These are phyloP conservation scores for Sinelater perroti DNA, from an alignment of 2,888 invertebrate genomes.

Conservation along the genomic window DNA sequence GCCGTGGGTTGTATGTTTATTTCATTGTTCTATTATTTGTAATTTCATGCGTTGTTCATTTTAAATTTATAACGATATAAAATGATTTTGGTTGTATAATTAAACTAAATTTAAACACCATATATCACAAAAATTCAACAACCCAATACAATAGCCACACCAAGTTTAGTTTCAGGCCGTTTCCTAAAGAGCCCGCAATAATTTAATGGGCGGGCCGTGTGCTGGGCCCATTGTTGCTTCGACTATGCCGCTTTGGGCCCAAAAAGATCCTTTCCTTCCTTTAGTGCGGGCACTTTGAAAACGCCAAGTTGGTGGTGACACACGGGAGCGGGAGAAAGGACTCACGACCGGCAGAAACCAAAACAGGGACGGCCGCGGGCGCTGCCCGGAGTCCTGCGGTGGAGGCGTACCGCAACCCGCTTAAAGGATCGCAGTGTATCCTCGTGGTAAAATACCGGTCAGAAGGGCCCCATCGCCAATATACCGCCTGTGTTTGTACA, in stretches of 20 bases:
- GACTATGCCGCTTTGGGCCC: not conserved
- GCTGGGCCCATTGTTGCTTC: not conserved
- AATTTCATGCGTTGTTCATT: too few relatives aligned
- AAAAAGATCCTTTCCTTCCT: conserved; percentile 11
- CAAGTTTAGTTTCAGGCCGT: too few relatives aligned
- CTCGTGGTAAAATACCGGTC: conserved; percentile 38
- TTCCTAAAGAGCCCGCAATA: too few relatives aligned
- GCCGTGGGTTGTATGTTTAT: too few relatives aligned
- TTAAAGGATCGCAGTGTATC: conserved; percentile 40
- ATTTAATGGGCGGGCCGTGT: not conserved
- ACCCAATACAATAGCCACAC: too few relatives aligned
- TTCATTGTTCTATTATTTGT: too few relatives aligned
- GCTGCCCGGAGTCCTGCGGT: conserved; percentile 31
- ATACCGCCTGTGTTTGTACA: conserved; percentile 29
- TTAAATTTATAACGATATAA: too few relatives aligned
- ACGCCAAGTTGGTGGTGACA: conserved; percentile 12
- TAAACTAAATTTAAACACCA: too few relatives aligned
- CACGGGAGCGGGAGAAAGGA: conserved; percentile 3
- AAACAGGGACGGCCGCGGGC: conserved; percentile 21
- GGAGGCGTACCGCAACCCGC: conserved; percentile 37
- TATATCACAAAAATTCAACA: too few relatives aligned
- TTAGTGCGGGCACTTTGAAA: conserved; percentile 7
- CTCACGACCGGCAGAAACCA: conserved; percentile 12
- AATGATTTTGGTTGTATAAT: too few relatives aligned
- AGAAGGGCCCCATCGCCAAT: conserved; percentile 34